phyloP scores from a whole-genome alignment of 1,140 invertebrate genomes.

The Pemphigus obesinymphae region DNA sequence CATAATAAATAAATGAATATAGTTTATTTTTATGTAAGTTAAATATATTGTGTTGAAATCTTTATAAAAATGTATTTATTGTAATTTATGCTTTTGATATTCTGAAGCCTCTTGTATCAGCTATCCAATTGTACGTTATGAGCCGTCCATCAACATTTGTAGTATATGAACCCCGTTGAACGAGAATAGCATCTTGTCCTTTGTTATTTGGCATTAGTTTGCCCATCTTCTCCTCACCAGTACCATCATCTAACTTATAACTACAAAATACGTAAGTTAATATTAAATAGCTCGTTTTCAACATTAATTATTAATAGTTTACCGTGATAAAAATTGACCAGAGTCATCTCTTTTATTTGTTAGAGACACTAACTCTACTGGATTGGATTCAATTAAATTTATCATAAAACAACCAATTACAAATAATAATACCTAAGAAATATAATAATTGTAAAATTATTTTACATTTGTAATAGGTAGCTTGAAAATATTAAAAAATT shows the following conservation, averaged over 20 bases:
- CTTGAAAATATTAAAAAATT: background rate
- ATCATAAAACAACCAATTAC: constrained; percentile 16
- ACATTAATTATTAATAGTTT: background rate
- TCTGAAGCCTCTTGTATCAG: constrained; percentile 31
- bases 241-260: constrained; percentile 32
- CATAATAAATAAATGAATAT: constrained; percentile 6
- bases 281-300: background rate
- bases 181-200: constrained; percentile 21
- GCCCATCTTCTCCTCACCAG: constrained; percentile 22
- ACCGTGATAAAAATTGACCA: constrained; percentile 31
- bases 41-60: background rate
- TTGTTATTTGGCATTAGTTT: constrained; percentile 3
- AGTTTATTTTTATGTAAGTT: background rate
- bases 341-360: constrained; percentile 30
- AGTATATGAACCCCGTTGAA: constrained; percentile 34
- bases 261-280: background rate
- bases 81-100: constrained; percentile 24
- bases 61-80: background rate
- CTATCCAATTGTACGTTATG: constrained; percentile 32
- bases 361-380: constrained; percentile 14
- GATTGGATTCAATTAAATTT: background rate
- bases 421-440: background rate
- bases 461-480: background rate
- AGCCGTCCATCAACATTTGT: constrained; percentile 28
- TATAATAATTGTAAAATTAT: background rate